Evolutionary conservation across 1,140 invertebrate species (phyloP).

Genomic region (Ruditapes philippinarum): DNA sequence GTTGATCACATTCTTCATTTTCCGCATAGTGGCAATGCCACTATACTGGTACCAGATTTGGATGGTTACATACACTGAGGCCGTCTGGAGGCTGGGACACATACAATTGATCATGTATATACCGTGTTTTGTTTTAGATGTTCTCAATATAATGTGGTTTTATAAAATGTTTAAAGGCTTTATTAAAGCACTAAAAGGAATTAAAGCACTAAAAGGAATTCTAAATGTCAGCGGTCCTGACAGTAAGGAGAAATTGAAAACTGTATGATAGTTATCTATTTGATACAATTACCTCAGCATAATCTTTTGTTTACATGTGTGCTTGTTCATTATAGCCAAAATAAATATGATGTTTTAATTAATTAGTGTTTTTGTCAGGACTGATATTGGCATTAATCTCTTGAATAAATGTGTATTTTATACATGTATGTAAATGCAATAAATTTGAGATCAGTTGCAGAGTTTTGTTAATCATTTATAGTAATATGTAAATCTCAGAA

Average conservation of each 20-base stretch:
- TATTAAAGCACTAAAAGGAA: slow-evolving; percentile 71
- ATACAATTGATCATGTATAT: slow-evolving; percentile 81
- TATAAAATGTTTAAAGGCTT: slow-evolving; percentile 81
- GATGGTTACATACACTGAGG: slow-evolving; percentile 77
- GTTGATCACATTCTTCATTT: slow-evolving; percentile 83
- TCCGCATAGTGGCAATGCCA: slow-evolving; percentile 82
- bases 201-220: slow-evolving; percentile 71
- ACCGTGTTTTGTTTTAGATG: slow-evolving; percentile 82
- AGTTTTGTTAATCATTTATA: too few species aligned
- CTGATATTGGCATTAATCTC: too few species aligned
- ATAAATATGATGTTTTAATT: too few species aligned
- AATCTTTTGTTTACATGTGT: too few species aligned
- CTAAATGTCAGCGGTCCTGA: not conserved
- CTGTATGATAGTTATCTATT: not conserved
- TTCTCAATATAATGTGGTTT: slow-evolving; percentile 84
- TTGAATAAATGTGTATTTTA: too few species aligned
- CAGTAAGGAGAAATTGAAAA: not conserved
- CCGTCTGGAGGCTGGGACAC: slow-evolving; percentile 78
- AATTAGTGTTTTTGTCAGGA: too few species aligned
- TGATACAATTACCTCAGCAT: not conserved
- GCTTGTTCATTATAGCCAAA: too few species aligned
- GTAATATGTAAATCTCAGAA: too few species aligned
- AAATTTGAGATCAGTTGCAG: too few species aligned
- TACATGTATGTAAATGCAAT: too few species aligned
- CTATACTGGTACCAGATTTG: slow-evolving; percentile 83